These are phyloP conservation scores for Carduelis carduelis DNA, from an alignment of 2,797 vertebrate genomes.

Conservation along the genomic window DNA sequence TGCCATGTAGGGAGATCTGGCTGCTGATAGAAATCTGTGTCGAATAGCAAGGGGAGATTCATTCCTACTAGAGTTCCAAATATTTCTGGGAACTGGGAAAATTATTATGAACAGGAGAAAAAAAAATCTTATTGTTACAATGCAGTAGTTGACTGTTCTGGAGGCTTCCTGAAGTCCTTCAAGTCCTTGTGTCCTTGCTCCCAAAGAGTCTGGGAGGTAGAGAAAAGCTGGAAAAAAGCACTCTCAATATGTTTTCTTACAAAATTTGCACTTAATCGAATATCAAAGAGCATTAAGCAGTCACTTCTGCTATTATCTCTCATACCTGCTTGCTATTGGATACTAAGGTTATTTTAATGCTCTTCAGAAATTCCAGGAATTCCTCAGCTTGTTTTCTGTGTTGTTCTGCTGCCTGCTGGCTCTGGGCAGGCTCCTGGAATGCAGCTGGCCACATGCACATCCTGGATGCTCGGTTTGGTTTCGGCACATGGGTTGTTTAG, in stretches of 20 bases:
- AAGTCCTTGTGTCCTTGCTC: not conserved
- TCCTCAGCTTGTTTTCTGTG: not conserved
- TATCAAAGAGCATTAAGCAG: not conserved
- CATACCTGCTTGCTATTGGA: not conserved
- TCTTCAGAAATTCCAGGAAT: constrained; percentile 54
- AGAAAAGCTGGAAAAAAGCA: not conserved
- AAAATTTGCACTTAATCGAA: not conserved
- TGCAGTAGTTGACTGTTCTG: not conserved
- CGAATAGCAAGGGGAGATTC: not conserved
- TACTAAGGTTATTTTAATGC: not conserved
- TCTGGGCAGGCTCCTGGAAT: constrained; percentile 4
- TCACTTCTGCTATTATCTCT: constrained; percentile 16
- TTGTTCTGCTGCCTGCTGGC: not conserved
- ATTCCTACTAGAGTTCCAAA: not conserved
- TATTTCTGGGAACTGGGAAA: not conserved
- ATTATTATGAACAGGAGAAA: not conserved
- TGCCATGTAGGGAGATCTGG: not conserved
- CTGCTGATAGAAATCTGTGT: constrained; percentile 1
- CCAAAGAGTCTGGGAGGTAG: not conserved
- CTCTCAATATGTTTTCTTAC: not conserved
- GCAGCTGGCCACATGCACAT: not conserved
- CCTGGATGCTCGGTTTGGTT: not conserved
- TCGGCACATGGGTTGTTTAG: not conserved
- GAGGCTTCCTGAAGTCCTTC: not conserved
- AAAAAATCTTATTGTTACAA: not conserved